These are phyloP conservation scores for Drosophila barbarae DNA, from an alignment of 2,888 invertebrate genomes.

Conservation along the genomic window DNA sequence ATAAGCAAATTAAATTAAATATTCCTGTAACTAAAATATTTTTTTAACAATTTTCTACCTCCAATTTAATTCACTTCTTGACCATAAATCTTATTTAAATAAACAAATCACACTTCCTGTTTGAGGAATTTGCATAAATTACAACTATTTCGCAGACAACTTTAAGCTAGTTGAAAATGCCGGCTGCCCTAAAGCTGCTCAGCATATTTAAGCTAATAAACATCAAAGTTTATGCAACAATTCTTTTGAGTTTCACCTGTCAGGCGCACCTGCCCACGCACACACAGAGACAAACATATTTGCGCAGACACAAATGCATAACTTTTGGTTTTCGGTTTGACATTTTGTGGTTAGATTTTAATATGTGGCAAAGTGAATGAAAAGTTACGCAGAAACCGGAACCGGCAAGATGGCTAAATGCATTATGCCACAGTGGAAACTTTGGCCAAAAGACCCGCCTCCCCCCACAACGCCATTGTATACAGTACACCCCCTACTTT, in stretches of 20 bases:
- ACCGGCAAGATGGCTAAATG: slow-evolving; percentile 31
- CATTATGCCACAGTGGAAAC: slow-evolving; percentile 39
- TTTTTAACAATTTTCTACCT: neutral
- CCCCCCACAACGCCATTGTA: neutral
- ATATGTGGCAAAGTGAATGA: slow-evolving; percentile 62
- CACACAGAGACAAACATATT: slow-evolving; percentile 33
- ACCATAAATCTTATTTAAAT: neutral
- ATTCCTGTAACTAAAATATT: neutral
- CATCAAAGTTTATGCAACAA: slow-evolving; percentile 57
- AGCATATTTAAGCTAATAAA: slow-evolving; percentile 40
- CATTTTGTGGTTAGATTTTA: slow-evolving; percentile 71
- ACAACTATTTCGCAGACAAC: neutral
- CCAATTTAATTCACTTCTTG: neutral
- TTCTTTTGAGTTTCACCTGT: slow-evolving; percentile 52
- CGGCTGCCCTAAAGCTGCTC: neutral
- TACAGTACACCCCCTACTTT: slow-evolving; percentile 4
- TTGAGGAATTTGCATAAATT: slow-evolving; percentile 4
- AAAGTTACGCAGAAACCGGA: slow-evolving; percentile 55
- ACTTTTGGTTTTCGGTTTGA: slow-evolving; percentile 70
- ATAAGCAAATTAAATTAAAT: neutral
- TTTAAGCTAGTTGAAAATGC: slow-evolving; percentile 1
- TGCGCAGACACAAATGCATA: slow-evolving; percentile 48
- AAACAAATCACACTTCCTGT: neutral
- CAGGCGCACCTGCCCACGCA: slow-evolving; percentile 47
- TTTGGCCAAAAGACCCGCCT: slow-evolving; percentile 13